Base-by-base conservation (phyloP, 2,113 vertebrate genomes). In the Equus quagga region DNA sequence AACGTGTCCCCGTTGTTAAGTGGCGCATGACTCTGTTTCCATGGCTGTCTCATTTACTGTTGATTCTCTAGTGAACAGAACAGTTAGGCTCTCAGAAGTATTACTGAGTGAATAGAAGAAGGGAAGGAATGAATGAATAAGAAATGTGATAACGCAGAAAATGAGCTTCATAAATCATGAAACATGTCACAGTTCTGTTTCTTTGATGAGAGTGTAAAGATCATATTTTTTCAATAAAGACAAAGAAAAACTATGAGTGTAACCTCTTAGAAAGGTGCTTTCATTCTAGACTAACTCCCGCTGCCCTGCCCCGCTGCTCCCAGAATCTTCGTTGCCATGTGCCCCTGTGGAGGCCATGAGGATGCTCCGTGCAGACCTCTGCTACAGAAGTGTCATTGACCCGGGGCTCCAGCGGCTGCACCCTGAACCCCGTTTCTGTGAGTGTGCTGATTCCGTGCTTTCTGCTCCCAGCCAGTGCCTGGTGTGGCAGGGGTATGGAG, bases 111-210 rank as follows among this genome's bases (percentile, higher is more conserved):
- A 88, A 83, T 80, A 86, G 85, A 73, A 62, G 64, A 81, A 91
- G 65, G 23, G 28, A 78, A 79, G 33, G 26, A 76, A 85, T 23
- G 18, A 62, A 41, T 83, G 31, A 67, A 75, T n/a, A 51, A 56
- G 33, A 90, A 83, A 86, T 36, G 41, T 91, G 62, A 36, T 51
- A 49, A 67, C 44, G 49, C 7, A 56, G 91, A 95, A 92, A 91
- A 81, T 82, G 36, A 97, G 69, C 85, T 85, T 41, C n/a, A 56
- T 54, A 75, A 75, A 41, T 97, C 85, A 93, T 51, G 93, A 92
- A 49, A 89, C 7, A 28, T 5, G 46, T 21, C 46, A 62, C 4
- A 26, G 54, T 28, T 80, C 33, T 49, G 24, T 51, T 75, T 64
- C 44, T 88, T 85, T 56, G 51, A 46, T 46, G 75, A 65, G 49